A percentile compares a stretch with the other conserved stretches of the same genome.
Conservation (phyloP, 2,797 vertebrate species). For the Bucorvus abyssinicus region DNA sequence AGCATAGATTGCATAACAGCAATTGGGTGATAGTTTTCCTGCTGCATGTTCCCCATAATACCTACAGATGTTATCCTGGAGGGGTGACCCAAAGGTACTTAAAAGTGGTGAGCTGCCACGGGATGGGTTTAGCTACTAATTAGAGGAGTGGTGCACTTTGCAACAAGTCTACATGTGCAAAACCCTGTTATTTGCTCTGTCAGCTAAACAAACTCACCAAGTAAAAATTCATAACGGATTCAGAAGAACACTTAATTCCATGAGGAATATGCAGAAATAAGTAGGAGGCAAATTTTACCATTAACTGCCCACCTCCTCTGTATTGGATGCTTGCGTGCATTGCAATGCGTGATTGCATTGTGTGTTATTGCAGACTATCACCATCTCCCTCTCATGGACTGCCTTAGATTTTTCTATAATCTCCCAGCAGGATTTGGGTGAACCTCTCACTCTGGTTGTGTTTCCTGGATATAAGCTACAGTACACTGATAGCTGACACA, state of each 20-base stretch:
- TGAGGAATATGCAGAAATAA: background rate
- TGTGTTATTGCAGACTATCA: background rate
- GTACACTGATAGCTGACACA: background rate
- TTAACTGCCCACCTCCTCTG: background rate
- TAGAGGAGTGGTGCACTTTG: background rate
- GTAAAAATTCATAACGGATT: background rate
- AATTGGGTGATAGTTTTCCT: background rate
- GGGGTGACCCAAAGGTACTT: background rate
- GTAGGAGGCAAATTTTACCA: background rate
- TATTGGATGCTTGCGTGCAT: background rate
- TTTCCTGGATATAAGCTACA: background rate
- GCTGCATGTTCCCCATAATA: background rate
- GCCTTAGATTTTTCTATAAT: background rate
- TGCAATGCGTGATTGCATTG: rapidly evolving
- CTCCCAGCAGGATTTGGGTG: background rate
- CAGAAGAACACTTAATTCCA: background rate
- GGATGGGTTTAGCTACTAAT: background rate
- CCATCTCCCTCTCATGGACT: background rate
- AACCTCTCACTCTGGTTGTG: background rate
- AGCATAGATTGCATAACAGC: background rate
- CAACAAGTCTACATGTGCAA: background rate
- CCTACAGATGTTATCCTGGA: background rate
- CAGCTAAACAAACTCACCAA: background rate
- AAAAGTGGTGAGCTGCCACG: background rate
- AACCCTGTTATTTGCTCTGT: background rate